Base-by-base conservation (phyloP, 2,888 invertebrate genomes). In the Steromphala cineraria region DNA sequence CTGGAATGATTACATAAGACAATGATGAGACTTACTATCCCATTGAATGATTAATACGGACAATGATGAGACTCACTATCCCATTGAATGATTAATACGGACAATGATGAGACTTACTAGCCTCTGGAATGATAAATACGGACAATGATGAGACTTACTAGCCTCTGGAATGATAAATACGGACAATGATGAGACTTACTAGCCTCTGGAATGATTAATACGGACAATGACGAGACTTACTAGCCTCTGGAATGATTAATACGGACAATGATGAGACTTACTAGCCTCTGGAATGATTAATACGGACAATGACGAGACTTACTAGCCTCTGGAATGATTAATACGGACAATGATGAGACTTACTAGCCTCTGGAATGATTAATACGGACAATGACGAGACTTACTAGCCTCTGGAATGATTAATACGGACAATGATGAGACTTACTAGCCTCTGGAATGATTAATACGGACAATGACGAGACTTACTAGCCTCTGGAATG, bases 401-500 rank as follows among this genome's bases (percentile, higher is more conserved):
- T 24, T 8, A 62, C 62, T 62, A 62, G 3, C 28, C 62, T 8
- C 62, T 62, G 74, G 19, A 74, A 21, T 17, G 0, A 46, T 2
- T n/a, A 55, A 21, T 10, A n/a, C 17, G 15, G 24, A 62, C 10
- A 10, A 8, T 46, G 46, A 10, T 13, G 46, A 46, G 46, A 46
- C 46, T 46, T 10, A 46, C 46, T 8, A 46, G 46, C 46, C 46
- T 46, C 46, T 46, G 4, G 10, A 8, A 46, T 46, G 10, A 13
- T 36, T 36, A 36, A 46, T 13, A 13, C 13, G 10, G 46, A 46
- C 10, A 10, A 46, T 10, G 10, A 86, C 46, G 31, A 62, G 71
- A 84, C 86, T 85, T 82, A 86, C 86, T 85, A 76, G 84, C 86
- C 82, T 86, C 86, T 53, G 86, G 86, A 28, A 86, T 86, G 62